phyloP scores from a whole-genome alignment of 2,113 vertebrate genomes.

The Lepisosteus oculatus region DNA sequence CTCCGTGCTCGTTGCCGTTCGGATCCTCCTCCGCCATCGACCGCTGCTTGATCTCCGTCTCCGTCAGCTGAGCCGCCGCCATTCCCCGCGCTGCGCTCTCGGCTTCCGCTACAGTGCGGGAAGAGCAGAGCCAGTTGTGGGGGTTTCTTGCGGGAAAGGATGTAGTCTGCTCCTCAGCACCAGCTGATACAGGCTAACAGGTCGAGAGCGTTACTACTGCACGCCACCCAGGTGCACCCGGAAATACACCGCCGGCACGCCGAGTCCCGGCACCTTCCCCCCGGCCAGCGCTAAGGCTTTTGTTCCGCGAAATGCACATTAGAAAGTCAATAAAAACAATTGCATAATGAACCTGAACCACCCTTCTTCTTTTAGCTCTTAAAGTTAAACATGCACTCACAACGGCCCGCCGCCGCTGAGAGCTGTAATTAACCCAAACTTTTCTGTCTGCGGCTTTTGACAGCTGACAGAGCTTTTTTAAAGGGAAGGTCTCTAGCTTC shows the following conservation, averaged over 20 bases:
- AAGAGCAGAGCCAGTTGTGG: conserved; percentile 26
- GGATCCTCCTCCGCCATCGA: conserved; percentile 78
- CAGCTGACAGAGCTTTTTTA: background rate
- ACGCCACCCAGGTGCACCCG: background rate
- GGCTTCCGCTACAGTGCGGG: conserved; percentile 43
- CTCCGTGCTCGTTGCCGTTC: conserved; percentile 71
- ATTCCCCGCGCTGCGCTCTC: conserved; percentile 32
- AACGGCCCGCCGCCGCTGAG: too few relatives aligned
- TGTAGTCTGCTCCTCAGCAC: conserved; percentile 7
- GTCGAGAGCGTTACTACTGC: too few relatives aligned
- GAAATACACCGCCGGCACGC: background rate
- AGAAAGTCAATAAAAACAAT: background rate
- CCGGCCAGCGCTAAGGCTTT: background rate
- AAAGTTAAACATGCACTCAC: too few relatives aligned
- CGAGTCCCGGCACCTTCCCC: background rate
- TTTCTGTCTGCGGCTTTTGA: background rate
- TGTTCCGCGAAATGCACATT: background rate
- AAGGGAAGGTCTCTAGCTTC: conserved; percentile 20
- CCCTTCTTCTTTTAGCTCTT: too few relatives aligned
- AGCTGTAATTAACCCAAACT: conserved; percentile 17
- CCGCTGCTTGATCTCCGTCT: conserved; percentile 64
- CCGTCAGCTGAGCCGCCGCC: conserved; percentile 64
- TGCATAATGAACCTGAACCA: background rate
- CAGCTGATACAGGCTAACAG: conserved; percentile 25
- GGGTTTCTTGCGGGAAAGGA: background rate